Base-by-base conservation (phyloP, 2,888 invertebrate genomes). In the Heliconius ethilla region DNA sequence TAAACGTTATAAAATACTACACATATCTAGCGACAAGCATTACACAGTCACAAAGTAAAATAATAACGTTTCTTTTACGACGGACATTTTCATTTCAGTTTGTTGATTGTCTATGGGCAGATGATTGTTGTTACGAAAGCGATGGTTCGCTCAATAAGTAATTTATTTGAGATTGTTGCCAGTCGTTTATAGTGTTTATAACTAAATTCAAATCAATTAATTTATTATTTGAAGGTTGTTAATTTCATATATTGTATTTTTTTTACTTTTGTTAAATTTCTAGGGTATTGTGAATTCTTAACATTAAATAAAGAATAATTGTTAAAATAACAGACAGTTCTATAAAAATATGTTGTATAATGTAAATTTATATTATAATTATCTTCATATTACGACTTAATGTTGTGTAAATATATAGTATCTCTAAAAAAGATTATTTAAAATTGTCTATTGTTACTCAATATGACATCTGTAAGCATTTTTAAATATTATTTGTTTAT, bases 61-160 rank as follows among this genome's bases (percentile, higher is more conserved):
- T 89, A 89, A 89, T 89, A 90, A 90, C 91, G 88, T 91, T 89
- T 90, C 89, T 89, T 90, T 88, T 85, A 89, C 90, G 93, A 91
- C 94, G 92, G 94, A 94, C 94, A 94, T 94, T 91, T 93, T 93
- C 90, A 90, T 91, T 91, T 90, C 86, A 88, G 86, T 91, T 93
- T 91, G 89, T 89, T 91, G 86, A 88, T 91, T 91, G 92, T 92
- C 92, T 92, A 89, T 91, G 90, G 85, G 79, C 74, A 79, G 79
- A 83, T 80, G 81, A 80, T 79, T 81, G 80, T 81, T 82, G 82
- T 84, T 83, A 83, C 82, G 82, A 84, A 83, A 82, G 82, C 83
- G 82, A 82, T 79, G 79, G 76, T 78, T 81, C 84, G 83, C 82
- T 81, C 83, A 77, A 82, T 83, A 83, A 70, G 75, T 76, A 72